Conservation (phyloP, 2,888 invertebrate genomes). For the Ganaspis brasiliensis region DNA sequence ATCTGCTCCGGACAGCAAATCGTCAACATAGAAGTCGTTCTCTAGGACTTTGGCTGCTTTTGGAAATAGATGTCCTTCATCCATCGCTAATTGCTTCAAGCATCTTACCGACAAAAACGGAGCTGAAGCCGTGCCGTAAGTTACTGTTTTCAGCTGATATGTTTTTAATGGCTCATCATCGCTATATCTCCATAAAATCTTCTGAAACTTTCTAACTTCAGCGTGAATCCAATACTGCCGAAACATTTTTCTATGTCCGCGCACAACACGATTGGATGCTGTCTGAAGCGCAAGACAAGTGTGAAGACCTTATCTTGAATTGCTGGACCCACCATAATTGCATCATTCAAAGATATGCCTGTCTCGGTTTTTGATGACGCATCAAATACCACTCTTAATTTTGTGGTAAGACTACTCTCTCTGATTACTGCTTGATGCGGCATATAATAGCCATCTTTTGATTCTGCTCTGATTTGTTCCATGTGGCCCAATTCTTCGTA, state of each 20-base stretch:
- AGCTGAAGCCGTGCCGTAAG: constrained; percentile 59
- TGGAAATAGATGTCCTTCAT: neutral
- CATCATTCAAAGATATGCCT: constrained; percentile 61
- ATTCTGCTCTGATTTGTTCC: neutral
- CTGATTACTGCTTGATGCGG: neutral
- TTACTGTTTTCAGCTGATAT: constrained; percentile 56
- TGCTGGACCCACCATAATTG: constrained; percentile 57
- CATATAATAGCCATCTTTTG: neutral
- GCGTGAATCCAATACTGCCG: constrained; percentile 45
- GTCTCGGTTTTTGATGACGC: constrained; percentile 58
- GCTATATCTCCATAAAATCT: constrained; percentile 63
- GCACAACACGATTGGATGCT: constrained; percentile 54
- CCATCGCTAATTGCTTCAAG: neutral
- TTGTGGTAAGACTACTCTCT: neutral
- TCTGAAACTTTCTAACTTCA: constrained; percentile 54
- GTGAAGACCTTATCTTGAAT: constrained; percentile 55
- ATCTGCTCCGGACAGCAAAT: constrained; percentile 26
- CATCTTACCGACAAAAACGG: constrained; percentile 49
- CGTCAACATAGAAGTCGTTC: constrained; percentile 52
- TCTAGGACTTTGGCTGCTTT: neutral
- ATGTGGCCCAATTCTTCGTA: neutral
- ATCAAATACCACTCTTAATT: constrained; percentile 56
- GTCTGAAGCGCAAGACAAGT: constrained; percentile 58
- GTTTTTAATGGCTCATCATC: neutral
- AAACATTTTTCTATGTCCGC: constrained; percentile 68